Evolutionary conservation across 2,797 vertebrate species (phyloP), one percentile per base, ranked within the genome.

Genomic region (Anas bernieri): DNA sequence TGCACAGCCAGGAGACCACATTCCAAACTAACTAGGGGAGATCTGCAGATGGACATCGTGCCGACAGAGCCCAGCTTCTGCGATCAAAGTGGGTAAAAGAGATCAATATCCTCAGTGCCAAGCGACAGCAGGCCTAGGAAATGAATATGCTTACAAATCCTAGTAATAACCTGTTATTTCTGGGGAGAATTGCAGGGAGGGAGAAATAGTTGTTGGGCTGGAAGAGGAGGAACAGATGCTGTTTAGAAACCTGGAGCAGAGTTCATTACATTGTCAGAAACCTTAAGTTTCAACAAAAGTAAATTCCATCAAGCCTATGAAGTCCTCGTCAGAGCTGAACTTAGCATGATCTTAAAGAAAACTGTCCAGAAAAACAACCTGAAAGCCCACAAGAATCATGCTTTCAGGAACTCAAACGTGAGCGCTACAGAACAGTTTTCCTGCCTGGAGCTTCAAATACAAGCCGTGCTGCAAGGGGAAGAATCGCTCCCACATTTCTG

Each of bases 81-180:
- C 55, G 33, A 39, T 35, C 79, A 75, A 1, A 1, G 0, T 4
- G 25, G 31, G 28, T 39, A 59, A 18, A 70, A 70, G 67, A 86
- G 41, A 78, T 17, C 67, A 56, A 73, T 1, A 0, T 35, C 46
- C 50, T 69, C 0, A 1, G 30, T 56, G n/a, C 33, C 92, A 89
- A 75, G 37, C 26, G 56, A 2, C 5, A 17, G 50, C 75, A 91
- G 63, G 58, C 31, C 80, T 66, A 69, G 41, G 35, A 81, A 72
- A 78, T 1, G 12, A 31, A 58, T 7, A 80, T 14, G 28, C 25
- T 25, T 31, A 67, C 14, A 69, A 45, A 86, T 45, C 43, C 68
- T 74, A 83, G 76, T 62, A 91, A 86, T 77, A 88, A 66, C 22
- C 37, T 73, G n/a, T 41, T 78, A 77, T 80, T 94, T 91, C 79